Base-by-base conservation (phyloP, 2,797 vertebrate genomes). In the Ptychadena robeensis region DNA sequence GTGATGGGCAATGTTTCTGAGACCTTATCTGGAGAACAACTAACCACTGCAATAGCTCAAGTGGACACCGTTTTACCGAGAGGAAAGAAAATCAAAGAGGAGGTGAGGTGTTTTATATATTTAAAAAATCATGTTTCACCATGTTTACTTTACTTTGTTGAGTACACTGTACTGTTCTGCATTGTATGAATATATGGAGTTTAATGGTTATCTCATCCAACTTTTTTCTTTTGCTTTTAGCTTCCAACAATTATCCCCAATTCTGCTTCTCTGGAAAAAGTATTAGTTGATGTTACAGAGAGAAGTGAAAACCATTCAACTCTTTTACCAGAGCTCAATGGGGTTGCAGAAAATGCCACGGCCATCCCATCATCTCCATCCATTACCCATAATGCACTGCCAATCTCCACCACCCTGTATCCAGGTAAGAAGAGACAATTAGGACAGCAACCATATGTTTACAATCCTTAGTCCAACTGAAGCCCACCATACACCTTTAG, bases 341-440 rank as follows among this genome's bases (percentile, higher is more conserved):
- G 86, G 18, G 74, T 27, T 22, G 28, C 28, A 76, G 83, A 83
- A 0, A 71, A 73, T 83, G 72, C 86, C 7, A 48, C 18, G n/a
- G 14, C 76, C 32, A 15, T 79, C 8, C 15, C 72, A 0, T 40
- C 87, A 44, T 63, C 81, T 40, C 15, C 85, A 30, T 35, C 70
- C 31, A 34, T 73, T 6, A 1, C 73, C 53, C 66, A 85, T 40
- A 83, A 67, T 9, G 22, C 85, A 4, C 6, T 18, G 0, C 40
- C 88, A 53, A 57, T 75, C 9, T 38, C 86, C 27, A 4, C 79
- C 80, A 65, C 83, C 74, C 35, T 74, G 57, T 44, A 81, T 86
- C 79, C 88, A 91, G 89, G 92, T 93, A 91, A 91, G 74, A 69
- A 53, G 15, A 53, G 6, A 6, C 44, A 53, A 53, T 53, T 15